Evolutionary conservation across 2,888 invertebrate genomes (phyloP).

Genomic region (Melitaea athalia): DNA sequence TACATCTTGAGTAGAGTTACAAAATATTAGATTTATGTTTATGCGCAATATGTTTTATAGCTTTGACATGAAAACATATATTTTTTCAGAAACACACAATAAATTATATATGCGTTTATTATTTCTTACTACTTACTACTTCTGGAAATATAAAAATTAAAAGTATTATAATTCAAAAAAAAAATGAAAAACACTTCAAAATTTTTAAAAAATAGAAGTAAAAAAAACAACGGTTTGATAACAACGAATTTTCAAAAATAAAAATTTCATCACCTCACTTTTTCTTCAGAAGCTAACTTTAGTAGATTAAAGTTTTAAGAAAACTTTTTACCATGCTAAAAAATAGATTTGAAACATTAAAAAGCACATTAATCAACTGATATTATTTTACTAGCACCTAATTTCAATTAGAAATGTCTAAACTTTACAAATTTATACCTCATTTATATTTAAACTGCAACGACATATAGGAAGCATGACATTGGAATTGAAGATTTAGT

Average conservation of each 20-base stretch:
- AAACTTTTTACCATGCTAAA: too few relatives aligned
- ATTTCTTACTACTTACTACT: not conserved
- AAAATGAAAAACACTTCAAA: too few relatives aligned
- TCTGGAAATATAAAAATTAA: not conserved
- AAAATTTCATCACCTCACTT: too few relatives aligned
- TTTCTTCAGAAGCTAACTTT: too few relatives aligned
- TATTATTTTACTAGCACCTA: too few relatives aligned
- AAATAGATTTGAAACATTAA: too few relatives aligned
- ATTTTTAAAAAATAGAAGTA: too few relatives aligned
- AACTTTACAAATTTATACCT: conserved; percentile 14
- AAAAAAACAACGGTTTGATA: too few relatives aligned
- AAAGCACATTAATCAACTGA: too few relatives aligned
- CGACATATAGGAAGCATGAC: conserved; percentile 26
- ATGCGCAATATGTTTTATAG: not conserved
- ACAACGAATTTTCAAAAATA: too few relatives aligned
- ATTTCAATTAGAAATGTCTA: not conserved
- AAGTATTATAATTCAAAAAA: not conserved
- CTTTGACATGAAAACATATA: conserved; percentile 9
- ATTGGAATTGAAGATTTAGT: conserved; percentile 26
- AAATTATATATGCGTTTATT: not conserved
- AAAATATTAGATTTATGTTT: not conserved
- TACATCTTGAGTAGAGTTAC: too few relatives aligned
- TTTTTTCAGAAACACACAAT: conserved; percentile 2
- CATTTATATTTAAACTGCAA: conserved; percentile 19
- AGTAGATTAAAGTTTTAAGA: too few relatives aligned